Evolutionary conservation across 2,113 vertebrate species (phyloP).

Genomic region (Caracal caracal): DNA sequence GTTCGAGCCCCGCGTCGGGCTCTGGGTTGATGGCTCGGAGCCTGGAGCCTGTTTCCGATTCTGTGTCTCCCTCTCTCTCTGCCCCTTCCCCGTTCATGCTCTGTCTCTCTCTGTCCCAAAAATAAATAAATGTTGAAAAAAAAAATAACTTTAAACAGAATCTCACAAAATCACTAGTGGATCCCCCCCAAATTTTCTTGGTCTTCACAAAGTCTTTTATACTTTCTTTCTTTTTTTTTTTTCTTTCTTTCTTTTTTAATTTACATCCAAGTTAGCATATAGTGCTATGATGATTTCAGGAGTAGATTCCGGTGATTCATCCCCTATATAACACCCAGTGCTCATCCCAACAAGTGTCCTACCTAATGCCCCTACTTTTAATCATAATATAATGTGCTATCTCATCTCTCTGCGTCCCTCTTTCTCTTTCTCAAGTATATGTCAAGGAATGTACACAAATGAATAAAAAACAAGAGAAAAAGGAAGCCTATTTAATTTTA

Average conservation of each 20-base stretch:
- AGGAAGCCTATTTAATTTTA: constrained; percentile 22
- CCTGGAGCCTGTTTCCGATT: too few relatives aligned
- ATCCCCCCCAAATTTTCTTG: background rate
- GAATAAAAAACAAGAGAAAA: constrained; percentile 8
- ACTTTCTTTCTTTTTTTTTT: background rate
- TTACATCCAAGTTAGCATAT: too few relatives aligned
- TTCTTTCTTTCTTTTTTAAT: background rate
- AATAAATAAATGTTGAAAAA: too few relatives aligned
- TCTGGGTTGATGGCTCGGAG: too few relatives aligned
- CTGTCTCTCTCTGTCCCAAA: too few relatives aligned
- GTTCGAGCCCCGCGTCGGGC: too few relatives aligned
- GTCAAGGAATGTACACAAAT: background rate
- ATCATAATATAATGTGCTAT: background rate
- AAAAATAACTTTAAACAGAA: background rate
- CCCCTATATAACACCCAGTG: too few relatives aligned
- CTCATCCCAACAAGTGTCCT: too few relatives aligned
- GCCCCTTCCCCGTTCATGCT: too few relatives aligned
- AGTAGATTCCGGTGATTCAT: too few relatives aligned
- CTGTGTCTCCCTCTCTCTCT: too few relatives aligned
- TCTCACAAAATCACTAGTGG: background rate
- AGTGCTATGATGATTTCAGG: too few relatives aligned
- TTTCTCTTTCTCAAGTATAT: background rate
- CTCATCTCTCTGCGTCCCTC: background rate
- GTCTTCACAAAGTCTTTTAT: background rate
- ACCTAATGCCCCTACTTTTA: background rate